Evolutionary conservation across 1,140 invertebrate species (phyloP).

Genomic region (Heliconius himera): DNA sequence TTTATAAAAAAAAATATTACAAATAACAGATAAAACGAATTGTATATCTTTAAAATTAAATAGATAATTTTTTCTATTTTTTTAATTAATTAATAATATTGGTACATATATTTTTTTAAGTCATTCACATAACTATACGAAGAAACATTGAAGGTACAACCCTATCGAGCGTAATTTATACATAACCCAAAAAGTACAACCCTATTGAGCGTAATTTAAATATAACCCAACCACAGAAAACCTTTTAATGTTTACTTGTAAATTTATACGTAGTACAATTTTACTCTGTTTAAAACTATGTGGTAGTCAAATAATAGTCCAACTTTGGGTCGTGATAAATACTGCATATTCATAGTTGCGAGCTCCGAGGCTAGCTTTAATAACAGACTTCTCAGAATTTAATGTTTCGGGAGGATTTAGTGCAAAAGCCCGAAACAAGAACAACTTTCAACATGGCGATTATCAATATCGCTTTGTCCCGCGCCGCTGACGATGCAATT

Average conservation of each 20-base stretch:
- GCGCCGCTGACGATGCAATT: neutral
- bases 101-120: no score
- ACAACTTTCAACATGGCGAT: neutral
- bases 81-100: no score
- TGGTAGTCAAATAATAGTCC: neutral
- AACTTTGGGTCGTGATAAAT: neutral
- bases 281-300: neutral
- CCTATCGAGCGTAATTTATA: neutral
- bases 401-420: slow-evolving; percentile 2
- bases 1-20: neutral
- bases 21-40: neutral
- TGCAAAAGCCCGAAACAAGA: slow-evolving; percentile 8
- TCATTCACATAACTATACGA: no score
- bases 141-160: neutral
- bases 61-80: neutral
- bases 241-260: slow-evolving; percentile 2
- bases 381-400: slow-evolving; percentile 1
- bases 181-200: neutral
- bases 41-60: no score
- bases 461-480: slow-evolving; percentile 8
- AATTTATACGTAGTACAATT: neutral
- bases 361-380: neutral
- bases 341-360: slow-evolving; percentile 5
- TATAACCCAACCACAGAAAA: neutral
- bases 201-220: neutral